These are phyloP conservation scores for Caenorhabditis sinica DNA, from an alignment of 2,888 invertebrate genomes.

Conservation along the genomic window DNA sequence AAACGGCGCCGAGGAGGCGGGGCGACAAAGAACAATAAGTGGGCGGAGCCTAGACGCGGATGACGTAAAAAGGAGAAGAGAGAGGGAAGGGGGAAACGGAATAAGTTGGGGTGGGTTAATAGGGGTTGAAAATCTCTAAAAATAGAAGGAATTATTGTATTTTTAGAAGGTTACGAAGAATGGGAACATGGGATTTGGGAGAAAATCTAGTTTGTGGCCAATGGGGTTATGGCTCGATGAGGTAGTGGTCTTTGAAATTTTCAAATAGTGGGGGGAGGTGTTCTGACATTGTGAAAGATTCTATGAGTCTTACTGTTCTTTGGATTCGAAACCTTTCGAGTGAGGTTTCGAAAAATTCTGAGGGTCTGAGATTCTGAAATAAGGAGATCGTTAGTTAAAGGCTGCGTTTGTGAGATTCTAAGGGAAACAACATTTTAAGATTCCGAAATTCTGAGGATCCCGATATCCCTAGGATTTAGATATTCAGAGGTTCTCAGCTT, in stretches of 20 bases:
- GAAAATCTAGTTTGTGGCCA: neutral
- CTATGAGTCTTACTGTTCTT: neutral
- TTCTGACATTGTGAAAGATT: slow-evolving; percentile 3
- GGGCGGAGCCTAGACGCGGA: slow-evolving; percentile 8
- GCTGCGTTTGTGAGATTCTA: too few species aligned
- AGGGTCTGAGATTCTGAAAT: neutral
- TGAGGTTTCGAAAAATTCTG: neutral
- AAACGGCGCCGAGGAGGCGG: slow-evolving; percentile 1
- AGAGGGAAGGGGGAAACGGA: neutral
- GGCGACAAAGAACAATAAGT: slow-evolving; percentile 28
- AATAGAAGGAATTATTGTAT: slow-evolving; percentile 1
- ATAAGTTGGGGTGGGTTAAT: neutral
- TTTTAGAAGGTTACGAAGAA: neutral
- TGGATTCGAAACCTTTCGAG: neutral
- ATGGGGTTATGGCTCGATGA: too few species aligned
- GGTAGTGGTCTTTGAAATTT: neutral
- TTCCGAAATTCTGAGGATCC: neutral
- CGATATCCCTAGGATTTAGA: too few species aligned
- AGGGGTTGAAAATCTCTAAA: neutral
- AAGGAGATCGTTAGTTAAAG: too few species aligned
- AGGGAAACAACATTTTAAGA: too few species aligned
- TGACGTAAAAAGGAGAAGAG: slow-evolving; percentile 8
- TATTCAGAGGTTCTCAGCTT: neutral
- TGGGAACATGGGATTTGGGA: neutral
- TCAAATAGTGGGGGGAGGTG: neutral